A percentile compares a stretch with the other conserved stretches of the same genome.
phyloP scores from a whole-genome alignment of 1,140 invertebrate genomes.

The Caenorhabditis latens region DNA sequence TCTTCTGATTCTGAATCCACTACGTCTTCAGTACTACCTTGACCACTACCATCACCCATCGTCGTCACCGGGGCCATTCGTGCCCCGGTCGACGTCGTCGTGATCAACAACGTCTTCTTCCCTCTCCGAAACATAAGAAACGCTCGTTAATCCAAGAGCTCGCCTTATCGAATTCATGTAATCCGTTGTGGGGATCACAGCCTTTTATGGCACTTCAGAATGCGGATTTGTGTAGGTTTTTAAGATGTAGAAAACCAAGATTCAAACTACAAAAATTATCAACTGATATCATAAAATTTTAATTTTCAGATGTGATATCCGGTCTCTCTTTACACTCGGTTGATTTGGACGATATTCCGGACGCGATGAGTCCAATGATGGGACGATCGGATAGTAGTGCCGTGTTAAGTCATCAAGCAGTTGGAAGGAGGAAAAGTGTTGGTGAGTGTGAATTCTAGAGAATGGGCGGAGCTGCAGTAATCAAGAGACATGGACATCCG shows the following conservation, averaged over 20 bases:
- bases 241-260: not conserved
- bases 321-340: slow-evolving; percentile 63
- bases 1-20: not conserved
- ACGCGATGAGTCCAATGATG: slow-evolving; percentile 53
- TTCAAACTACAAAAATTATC: not conserved
- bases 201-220: slow-evolving; percentile 52
- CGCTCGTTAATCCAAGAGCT: slow-evolving; percentile 7
- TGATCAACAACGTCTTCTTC: not conserved
- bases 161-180: not conserved
- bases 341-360: slow-evolving; percentile 64
- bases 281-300: not conserved
- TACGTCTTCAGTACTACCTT: slow-evolving; percentile 5
- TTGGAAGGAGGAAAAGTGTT: slow-evolving; percentile 51
- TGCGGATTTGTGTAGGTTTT: slow-evolving; percentile 50
- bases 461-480: not conserved
- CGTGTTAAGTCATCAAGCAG: not conserved
- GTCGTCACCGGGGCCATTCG: slow-evolving; percentile 37
- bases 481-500: no score
- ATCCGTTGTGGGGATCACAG: slow-evolving; percentile 41
- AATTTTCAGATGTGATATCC: slow-evolving; percentile 67
- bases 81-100: slow-evolving; percentile 13
- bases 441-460: slow-evolving; percentile 5
- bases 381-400: slow-evolving; percentile 22
- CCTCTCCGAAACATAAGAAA: not conserved
- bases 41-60: not conserved